phyloP scores from a whole-genome alignment of 2,888 invertebrate genomes.

The Caenorhabditis doughertyi region DNA sequence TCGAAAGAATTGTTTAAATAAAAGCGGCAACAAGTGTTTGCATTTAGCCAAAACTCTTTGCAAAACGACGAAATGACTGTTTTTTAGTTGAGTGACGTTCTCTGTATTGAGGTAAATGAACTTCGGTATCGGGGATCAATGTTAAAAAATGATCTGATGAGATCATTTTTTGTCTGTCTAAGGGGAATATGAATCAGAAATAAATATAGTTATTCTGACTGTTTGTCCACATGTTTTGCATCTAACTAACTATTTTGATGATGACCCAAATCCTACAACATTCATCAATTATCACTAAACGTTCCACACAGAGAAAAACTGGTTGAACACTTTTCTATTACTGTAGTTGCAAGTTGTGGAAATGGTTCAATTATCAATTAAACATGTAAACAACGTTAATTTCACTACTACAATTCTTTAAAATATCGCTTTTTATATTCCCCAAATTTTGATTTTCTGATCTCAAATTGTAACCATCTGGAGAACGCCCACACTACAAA shows the following conservation, averaged over 20 bases:
- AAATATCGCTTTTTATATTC: neutral
- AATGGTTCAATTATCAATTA: too few relatives aligned
- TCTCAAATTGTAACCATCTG: slow-evolving; percentile 22
- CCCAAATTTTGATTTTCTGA: slow-evolving; percentile 6
- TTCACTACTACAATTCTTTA: too few relatives aligned
- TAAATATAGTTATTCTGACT: too few relatives aligned
- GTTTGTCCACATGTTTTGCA: too few relatives aligned
- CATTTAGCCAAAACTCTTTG: slow-evolving; percentile 18
- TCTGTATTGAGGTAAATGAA: neutral
- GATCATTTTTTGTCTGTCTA: too few relatives aligned
- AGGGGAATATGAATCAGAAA: too few relatives aligned
- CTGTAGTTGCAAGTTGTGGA: too few relatives aligned
- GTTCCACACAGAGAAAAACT: neutral
- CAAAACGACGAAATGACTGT: neutral
- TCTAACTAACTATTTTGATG: neutral
- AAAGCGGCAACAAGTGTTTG: slow-evolving; percentile 50
- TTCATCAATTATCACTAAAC: neutral
- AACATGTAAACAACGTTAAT: too few relatives aligned
- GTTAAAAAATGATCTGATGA: too few relatives aligned
- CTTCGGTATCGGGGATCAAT: neutral
- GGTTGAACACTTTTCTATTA: neutral
- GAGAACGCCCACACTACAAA: neutral
- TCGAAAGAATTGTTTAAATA: slow-evolving; percentile 39
- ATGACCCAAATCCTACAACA: neutral
- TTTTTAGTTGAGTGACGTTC: neutral